Conservation (phyloP, 2,113 vertebrate genomes). For the Entelurus aequoreus region DNA sequence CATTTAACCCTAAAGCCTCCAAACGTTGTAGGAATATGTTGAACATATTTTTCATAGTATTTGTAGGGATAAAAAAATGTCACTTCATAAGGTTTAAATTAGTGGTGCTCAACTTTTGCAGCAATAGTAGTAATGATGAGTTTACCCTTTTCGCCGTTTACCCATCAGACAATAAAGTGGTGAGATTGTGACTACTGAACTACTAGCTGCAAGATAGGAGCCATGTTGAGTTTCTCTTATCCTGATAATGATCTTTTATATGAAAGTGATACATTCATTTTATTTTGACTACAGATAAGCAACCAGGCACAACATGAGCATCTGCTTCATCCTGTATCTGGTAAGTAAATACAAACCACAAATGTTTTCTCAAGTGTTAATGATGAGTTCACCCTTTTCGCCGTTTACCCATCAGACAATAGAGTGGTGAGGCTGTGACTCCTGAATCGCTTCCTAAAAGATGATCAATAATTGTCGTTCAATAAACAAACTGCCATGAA, state of each 20-base stretch:
- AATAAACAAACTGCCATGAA: not conserved
- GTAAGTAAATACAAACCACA: not conserved
- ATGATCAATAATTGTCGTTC: not conserved
- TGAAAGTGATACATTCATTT: not conserved
- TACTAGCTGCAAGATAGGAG: slow-evolving; percentile 11
- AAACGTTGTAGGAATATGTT: not conserved
- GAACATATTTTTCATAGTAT: too few relatives aligned
- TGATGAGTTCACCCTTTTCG: slow-evolving; percentile 52
- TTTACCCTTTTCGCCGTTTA: slow-evolving; percentile 65
- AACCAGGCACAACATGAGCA: not conserved
- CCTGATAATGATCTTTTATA: not conserved
- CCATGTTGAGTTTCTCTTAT: not conserved
- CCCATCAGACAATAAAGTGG: slow-evolving; percentile 64
- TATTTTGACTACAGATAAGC: not conserved
- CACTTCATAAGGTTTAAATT: not conserved
- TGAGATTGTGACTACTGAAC: slow-evolving; percentile 61
- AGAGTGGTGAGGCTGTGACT: slow-evolving; percentile 50
- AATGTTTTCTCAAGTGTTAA: not conserved
- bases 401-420: slow-evolving; percentile 70
- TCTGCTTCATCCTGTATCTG: not conserved
- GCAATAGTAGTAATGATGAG: slow-evolving; percentile 48
- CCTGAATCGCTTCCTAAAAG: slow-evolving; percentile 52
- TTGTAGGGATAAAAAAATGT: too few relatives aligned
- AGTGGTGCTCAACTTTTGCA: slow-evolving; percentile 8
- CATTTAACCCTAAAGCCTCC: not conserved